Evolutionary conservation across 30 jellyfish, hydroid and myxozoan genomes (phyloP).

Genomic region (Pseudorhiza aurosa): DNA sequence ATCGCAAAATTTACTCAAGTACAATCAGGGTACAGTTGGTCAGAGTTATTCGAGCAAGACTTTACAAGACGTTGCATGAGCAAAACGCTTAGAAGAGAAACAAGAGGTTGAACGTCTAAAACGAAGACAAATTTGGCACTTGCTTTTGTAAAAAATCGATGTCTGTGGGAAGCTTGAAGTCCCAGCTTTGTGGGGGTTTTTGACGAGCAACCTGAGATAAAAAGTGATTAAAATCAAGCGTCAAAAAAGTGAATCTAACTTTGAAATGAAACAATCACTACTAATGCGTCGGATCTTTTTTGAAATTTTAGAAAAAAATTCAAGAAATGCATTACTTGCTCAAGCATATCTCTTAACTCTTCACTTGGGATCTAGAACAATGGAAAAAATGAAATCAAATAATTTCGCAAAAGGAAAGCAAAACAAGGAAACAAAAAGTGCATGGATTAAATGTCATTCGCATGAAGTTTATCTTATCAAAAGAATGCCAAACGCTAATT

Average conservation of each 20-base stretch:
- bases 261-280: not conserved
- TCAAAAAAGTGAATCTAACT: not conserved
- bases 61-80: no score
- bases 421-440: no score
- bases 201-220: constrained; percentile 78
- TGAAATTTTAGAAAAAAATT: not conserved
- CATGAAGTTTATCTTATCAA: no score
- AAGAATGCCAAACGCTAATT: no score
- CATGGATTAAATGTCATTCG: no score
- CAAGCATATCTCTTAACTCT: constrained; percentile 85
- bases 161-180: constrained; percentile 79
- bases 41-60: no score
- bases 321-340: constrained; percentile 46
- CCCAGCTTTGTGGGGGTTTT: constrained; percentile 93
- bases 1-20: no score
- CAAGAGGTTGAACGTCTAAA: no score
- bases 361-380: constrained; percentile 79
- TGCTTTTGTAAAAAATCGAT: constrained; percentile 77
- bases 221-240: not conserved
- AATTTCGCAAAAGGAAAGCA: no score
- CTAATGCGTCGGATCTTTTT: not conserved
- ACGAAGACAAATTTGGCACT: no score
- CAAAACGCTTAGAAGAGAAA: no score
- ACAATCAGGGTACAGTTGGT: no score
- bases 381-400: constrained; percentile 7